Evolutionary conservation across 2,888 invertebrate genomes (phyloP).

Genomic region (Epinotia bilunana): DNA sequence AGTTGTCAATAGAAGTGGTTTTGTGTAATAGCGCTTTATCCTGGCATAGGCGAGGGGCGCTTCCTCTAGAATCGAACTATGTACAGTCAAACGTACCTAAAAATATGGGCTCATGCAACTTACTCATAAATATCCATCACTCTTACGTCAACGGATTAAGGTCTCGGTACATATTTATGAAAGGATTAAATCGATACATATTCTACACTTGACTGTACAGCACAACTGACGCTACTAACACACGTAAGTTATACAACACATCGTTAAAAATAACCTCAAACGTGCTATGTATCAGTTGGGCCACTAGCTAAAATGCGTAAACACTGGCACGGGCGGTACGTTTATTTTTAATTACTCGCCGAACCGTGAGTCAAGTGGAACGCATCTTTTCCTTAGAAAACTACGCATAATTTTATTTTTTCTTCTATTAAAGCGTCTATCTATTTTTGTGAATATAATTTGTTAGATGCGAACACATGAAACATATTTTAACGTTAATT

Average conservation of each 20-base stretch:
- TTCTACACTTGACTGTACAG: background rate
- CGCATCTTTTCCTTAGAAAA: slow-evolving; percentile 41
- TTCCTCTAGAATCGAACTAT: too few species aligned
- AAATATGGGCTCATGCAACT: too few species aligned
- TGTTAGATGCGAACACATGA: slow-evolving; percentile 1
- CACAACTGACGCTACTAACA: background rate
- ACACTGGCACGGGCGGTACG: slow-evolving; percentile 56
- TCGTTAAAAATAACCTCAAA: slow-evolving; percentile 45
- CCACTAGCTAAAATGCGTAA: slow-evolving; percentile 56
- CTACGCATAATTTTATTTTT: background rate
- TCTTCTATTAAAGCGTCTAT: slow-evolving; percentile 19
- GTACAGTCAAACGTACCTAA: too few species aligned
- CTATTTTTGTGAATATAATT: slow-evolving; percentile 18
- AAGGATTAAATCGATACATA: background rate
- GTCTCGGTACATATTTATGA: too few species aligned
- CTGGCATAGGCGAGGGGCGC: too few species aligned
- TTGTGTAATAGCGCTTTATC: too few species aligned
- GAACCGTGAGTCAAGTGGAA: slow-evolving; percentile 49
- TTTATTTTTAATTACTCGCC: slow-evolving; percentile 62
- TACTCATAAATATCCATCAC: too few species aligned
- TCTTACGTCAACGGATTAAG: too few species aligned
- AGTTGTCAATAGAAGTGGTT: too few species aligned
- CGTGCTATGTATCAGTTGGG: slow-evolving; percentile 46
- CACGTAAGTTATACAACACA: slow-evolving; percentile 40
- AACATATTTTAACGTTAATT: slow-evolving; percentile 46